These are phyloP conservation scores for Orchestes rusci DNA, from an alignment of 2,888 invertebrate genomes.

Conservation along the genomic window DNA sequence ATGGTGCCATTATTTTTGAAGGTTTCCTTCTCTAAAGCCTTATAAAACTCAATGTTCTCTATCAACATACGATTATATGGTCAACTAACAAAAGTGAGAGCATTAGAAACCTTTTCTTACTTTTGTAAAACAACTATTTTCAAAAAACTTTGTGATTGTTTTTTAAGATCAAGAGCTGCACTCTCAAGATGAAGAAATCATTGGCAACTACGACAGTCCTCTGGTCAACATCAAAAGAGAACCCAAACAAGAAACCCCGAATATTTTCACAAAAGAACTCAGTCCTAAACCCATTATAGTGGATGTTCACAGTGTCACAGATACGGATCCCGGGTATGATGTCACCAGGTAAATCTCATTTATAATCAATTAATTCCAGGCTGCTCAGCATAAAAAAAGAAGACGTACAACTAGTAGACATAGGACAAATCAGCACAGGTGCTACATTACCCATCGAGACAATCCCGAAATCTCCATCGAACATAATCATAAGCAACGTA, in stretches of 20 bases:
- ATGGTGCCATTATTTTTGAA: too few relatives aligned
- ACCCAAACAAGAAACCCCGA: constrained; percentile 7
- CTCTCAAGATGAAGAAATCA: constrained; percentile 28
- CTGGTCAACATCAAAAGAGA: constrained; percentile 24
- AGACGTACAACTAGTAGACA: constrained; percentile 13
- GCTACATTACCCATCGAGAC: constrained; percentile 9
- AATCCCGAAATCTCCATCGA: constrained; percentile 9
- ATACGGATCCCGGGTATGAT: constrained; percentile 8
- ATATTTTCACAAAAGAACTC: constrained; percentile 17
- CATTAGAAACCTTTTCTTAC: too few relatives aligned
- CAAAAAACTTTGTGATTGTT: background rate
- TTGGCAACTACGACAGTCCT: constrained; percentile 29
- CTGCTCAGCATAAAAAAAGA: constrained; percentile 13
- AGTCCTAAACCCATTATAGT: constrained; percentile 25
- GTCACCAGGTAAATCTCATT: background rate
- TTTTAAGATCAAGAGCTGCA: constrained; percentile 22
- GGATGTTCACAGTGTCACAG: constrained; percentile 26
- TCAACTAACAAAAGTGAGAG: too few relatives aligned
- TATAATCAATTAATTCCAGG: constrained; percentile 3
- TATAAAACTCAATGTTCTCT: too few relatives aligned
- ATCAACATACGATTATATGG: too few relatives aligned
- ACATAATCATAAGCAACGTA: constrained; percentile 24
- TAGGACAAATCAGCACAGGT: constrained; percentile 13
- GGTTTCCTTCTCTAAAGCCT: too few relatives aligned
- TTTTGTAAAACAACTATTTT: background rate